phyloP scores from a whole-genome alignment of 2,113 vertebrate genomes.

The Pseudorectes ferrugineus region DNA sequence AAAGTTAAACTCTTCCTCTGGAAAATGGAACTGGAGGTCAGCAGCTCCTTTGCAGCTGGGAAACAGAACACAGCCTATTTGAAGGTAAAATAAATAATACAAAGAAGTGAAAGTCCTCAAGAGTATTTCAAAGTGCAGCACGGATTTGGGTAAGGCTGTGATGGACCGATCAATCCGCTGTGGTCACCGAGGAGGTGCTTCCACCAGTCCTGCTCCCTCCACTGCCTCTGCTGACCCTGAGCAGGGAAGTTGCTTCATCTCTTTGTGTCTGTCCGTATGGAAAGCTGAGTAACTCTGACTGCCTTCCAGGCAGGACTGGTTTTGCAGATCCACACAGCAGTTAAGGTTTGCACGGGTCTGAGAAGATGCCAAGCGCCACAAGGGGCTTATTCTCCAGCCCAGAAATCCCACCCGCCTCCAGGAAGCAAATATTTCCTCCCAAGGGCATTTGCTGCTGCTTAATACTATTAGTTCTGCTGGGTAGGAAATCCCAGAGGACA shows the following conservation, averaged over 20 bases:
- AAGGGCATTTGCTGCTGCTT: neutral
- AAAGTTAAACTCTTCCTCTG: neutral
- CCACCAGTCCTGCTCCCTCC: neutral
- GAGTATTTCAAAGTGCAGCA: neutral
- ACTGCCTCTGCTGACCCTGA: neutral
- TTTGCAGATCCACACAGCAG: neutral
- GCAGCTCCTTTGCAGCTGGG: neutral
- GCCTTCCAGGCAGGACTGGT: neutral
- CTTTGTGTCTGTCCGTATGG: neutral
- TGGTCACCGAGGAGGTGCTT: neutral
- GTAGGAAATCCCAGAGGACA: neutral
- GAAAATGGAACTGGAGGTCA: neutral
- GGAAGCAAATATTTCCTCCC: neutral
- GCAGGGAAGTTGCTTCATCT: neutral
- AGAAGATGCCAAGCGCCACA: neutral
- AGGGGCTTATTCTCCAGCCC: neutral
- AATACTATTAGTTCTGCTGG: neutral
- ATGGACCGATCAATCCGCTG: fast-evolving
- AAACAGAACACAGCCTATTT: neutral
- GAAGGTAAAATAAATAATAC: neutral
- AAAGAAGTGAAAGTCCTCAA: neutral
- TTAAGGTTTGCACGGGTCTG: neutral
- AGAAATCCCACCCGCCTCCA: neutral
- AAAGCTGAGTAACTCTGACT: neutral
- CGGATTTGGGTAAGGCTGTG: neutral